Conservation (phyloP, 2,888 invertebrate species). For the Parnassius apollo region DNA sequence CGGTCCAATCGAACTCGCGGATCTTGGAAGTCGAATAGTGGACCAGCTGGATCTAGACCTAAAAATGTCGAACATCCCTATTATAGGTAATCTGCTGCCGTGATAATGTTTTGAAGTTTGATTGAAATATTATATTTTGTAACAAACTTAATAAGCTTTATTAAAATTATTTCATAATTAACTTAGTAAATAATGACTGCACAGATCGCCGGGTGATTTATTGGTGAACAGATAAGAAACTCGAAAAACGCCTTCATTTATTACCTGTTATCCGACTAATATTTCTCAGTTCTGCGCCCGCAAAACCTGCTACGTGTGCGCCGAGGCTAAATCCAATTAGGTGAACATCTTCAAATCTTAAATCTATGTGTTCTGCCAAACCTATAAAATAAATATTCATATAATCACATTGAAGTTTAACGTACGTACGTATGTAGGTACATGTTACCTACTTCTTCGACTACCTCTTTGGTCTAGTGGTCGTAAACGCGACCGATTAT, state of each 20-base stretch:
- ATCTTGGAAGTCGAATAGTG: conserved; percentile 94
- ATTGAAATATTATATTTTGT: too few relatives aligned
- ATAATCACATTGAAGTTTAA: too few relatives aligned
- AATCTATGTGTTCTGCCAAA: conserved; percentile 84
- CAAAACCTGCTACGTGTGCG: conserved; percentile 95
- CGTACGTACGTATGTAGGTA: too few relatives aligned
- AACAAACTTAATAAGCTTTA: too few relatives aligned
- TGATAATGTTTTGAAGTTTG: too few relatives aligned
- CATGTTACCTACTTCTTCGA: too few relatives aligned
- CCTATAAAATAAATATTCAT: conserved; percentile 29
- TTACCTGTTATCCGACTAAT: conserved; percentile 92
- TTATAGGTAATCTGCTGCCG: too few relatives aligned
- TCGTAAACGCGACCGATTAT: too few relatives aligned
- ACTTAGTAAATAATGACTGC: too few relatives aligned
- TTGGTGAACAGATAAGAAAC: neutral
- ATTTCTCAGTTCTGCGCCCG: conserved; percentile 89
- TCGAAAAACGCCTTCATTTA: conserved; percentile 1
- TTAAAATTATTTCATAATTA: too few relatives aligned
- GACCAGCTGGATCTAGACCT: conserved; percentile 95
- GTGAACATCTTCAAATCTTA: conserved; percentile 89
- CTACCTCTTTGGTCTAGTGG: too few relatives aligned
- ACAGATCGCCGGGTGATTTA: too few relatives aligned
- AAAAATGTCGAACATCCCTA: conserved; percentile 30
- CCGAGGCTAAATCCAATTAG: conserved; percentile 95
- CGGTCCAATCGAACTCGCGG: conserved; percentile 91